phyloP scores from a whole-genome alignment of 2,888 invertebrate genomes.

The Rotaria magnacalcarata region DNA sequence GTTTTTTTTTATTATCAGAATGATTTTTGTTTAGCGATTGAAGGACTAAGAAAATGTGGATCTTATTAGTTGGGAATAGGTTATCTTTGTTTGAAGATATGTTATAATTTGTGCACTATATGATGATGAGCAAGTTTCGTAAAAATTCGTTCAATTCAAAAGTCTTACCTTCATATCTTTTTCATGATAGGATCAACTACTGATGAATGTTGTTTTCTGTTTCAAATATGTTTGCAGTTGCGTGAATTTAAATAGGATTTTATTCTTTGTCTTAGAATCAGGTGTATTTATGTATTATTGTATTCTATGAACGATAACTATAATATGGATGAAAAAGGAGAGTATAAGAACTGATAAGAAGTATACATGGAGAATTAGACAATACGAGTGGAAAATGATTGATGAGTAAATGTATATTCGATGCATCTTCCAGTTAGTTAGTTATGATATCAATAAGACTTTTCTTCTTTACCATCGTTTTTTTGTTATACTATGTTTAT shows the following conservation, averaged over 20 bases:
- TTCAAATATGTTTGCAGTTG: neutral
- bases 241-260: neutral
- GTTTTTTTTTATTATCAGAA: neutral
- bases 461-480: neutral
- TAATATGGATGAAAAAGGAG: neutral
- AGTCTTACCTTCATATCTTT: too few species aligned
- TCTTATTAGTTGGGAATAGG: neutral
- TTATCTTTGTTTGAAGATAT: neutral
- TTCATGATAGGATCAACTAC: neutral
- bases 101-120: too few species aligned
- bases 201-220: neutral
- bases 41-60: neutral
- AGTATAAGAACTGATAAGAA: neutral
- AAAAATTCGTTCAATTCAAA: too few species aligned
- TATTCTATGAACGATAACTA: neutral
- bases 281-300: neutral
- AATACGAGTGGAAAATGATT: neutral
- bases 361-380: neutral
- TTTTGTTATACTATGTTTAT: neutral
- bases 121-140: too few species aligned
- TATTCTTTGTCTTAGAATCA: neutral
- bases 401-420: neutral
- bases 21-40: neutral
- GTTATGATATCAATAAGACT: neutral
- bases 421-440: neutral